Base-by-base conservation (phyloP, 2,888 invertebrate genomes). In the Pharmacophagus antenor region DNA sequence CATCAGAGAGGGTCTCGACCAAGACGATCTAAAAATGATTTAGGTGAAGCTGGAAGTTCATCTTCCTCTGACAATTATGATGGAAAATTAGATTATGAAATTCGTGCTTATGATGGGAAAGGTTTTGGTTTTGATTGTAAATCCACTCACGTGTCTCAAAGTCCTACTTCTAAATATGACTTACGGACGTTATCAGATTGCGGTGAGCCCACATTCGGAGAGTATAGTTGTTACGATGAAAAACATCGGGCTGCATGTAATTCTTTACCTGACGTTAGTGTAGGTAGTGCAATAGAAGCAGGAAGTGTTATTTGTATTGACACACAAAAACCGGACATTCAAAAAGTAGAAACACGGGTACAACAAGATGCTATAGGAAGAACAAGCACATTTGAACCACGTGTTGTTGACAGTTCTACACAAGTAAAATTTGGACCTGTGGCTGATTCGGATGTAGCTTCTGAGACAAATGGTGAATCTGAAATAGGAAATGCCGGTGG, bases 1-100 rank as follows among this genome's bases (percentile, higher is more conserved):
- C 96, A 96, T 73, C 96, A 96, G 79, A 92, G 96, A 1, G 96
- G 96, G 69, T 92, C 92, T 65, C 91, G 91, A 52, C 93, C 94
- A 63, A 93, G 94, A 56, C 95, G 95, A 72, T 94, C 94, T 60
- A 96, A 95, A 74, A 95, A 96, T 69, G 95, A 95, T 70, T 81
- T 95, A 18, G 93, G 94, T 52, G 95, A 94, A 80, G 93, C 94
- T 18, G 94, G 94, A 20, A 94, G 94, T 73, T 94, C 94, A 49
- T 94, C 94, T 56, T 92, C 93, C 65, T 92, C 94, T 23, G 94
- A 92, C 67, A 92, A 91, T 68, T 93, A 92, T 72, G 93, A 93
- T 61, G 91, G 85, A 55, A 93, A 93, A 77, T 73, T 91, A 23
- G 91, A 91, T 64, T 91, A 89, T 58, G 91, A 91, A 72, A 86